phyloP scores from a whole-genome alignment of 2,113 vertebrate species.

The Ictalurus furcatus region DNA sequence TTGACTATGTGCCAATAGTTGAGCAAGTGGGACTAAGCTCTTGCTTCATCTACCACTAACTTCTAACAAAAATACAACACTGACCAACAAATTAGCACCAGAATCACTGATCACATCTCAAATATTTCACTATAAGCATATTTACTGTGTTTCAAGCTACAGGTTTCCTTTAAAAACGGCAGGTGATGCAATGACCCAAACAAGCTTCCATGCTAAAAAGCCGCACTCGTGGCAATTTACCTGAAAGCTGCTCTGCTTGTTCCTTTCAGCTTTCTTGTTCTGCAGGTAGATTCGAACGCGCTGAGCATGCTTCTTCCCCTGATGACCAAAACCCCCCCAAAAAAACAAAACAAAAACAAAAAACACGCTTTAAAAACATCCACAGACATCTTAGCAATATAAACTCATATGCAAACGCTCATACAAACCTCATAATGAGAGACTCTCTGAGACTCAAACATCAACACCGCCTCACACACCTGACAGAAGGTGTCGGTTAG shows the following conservation, averaged over 20 bases:
- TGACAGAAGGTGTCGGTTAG: conserved; percentile 81
- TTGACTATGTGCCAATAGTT: background rate
- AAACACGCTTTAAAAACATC: background rate
- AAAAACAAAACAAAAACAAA: no score
- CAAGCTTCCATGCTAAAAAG: background rate
- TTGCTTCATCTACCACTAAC: background rate
- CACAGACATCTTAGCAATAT: background rate
- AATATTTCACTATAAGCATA: background rate
- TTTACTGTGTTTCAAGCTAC: background rate
- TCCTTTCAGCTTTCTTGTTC: conserved; percentile 64
- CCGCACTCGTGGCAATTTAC: conserved; percentile 49
- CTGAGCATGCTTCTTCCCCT: conserved; percentile 84
- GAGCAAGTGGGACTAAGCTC: background rate
- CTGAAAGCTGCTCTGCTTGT: conserved; percentile 57
- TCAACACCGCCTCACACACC: conserved; percentile 78
- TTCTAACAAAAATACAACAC: background rate
- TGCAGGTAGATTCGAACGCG: conserved; percentile 77
- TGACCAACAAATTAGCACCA: background rate
- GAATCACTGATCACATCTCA: background rate
- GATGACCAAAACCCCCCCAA: conserved; percentile 17
- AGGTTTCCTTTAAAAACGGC: conserved; percentile 48
- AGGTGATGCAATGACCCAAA: background rate
- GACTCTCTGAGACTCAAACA: conserved; percentile 78
- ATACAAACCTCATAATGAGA: conserved; percentile 83
- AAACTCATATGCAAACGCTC: background rate